Conservation (phyloP, 1,140 invertebrate genomes). For the Nephotettix cincticeps region DNA sequence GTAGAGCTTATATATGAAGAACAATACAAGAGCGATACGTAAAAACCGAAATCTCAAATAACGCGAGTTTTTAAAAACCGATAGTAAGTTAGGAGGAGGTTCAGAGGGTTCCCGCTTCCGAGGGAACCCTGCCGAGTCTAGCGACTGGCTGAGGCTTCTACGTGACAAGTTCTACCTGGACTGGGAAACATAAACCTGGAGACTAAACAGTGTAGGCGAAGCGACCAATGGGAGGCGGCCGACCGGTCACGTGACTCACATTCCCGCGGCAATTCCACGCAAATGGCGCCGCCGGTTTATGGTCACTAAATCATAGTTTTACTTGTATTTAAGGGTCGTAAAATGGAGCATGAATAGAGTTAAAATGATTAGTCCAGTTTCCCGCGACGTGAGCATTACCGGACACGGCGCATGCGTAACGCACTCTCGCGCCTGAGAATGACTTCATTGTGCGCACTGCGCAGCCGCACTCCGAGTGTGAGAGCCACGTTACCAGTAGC, state of each 20-base stretch:
- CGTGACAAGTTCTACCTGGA: neutral
- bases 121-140: no score
- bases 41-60: no score
- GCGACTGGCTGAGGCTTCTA: neutral
- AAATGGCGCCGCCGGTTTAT: slow-evolving; percentile 1
- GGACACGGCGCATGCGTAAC: neutral
- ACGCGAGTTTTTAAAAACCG: no score
- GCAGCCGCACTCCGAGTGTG: no score
- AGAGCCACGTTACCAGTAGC: no score
- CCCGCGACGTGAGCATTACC: neutral
- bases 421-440: neutral
- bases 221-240: neutral
- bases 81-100: no score
- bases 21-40: no score
- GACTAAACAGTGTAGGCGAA: neutral
- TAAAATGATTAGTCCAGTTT: slow-evolving; percentile 10
- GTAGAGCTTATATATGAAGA: no score
- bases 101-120: no score
- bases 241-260: neutral
- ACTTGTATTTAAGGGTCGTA: slow-evolving; percentile 15
- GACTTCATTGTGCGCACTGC: neutral
- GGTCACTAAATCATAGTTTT: slow-evolving; percentile 11
- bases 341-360: neutral
- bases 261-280: neutral
- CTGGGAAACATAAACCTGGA: neutral